These are phyloP conservation scores for Marmota monax DNA, from an alignment of 2,113 vertebrate species.

Conservation along the genomic window DNA sequence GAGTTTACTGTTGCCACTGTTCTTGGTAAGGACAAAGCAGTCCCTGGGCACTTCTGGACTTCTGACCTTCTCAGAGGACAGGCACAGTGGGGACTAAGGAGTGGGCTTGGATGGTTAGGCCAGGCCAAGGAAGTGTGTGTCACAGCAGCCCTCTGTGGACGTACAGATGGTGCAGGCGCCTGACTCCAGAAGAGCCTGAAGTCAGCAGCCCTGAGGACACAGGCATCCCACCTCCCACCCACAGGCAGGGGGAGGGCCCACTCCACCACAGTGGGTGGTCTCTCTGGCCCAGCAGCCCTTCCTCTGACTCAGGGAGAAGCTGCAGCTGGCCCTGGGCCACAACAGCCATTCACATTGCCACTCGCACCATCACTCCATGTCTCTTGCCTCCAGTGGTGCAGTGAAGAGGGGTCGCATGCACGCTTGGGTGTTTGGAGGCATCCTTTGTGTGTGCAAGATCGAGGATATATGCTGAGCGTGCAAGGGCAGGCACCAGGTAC, in stretches of 20 bases:
- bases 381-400: neutral
- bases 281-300: slow-evolving; percentile 44
- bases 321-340: slow-evolving; percentile 38
- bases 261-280: slow-evolving; percentile 60
- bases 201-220: slow-evolving; percentile 61
- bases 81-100: neutral
- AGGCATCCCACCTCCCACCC: slow-evolving; percentile 43
- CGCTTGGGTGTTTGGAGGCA: neutral
- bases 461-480: neutral
- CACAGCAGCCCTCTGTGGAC: neutral
- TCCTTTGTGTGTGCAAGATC: neutral
- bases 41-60: neutral
- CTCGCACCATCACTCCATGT: neutral
- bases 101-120: neutral
- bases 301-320: slow-evolving; percentile 60
- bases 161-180: neutral
- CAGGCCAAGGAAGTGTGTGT: neutral
- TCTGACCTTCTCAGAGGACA: neutral
- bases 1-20: neutral
- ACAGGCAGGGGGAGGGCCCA: neutral
- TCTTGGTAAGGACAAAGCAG: neutral
- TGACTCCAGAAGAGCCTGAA: slow-evolving; percentile 24
- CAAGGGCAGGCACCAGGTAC: too few species aligned
- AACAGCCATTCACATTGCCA: neutral
- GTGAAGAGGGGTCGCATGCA: neutral